A percentile compares a stretch with the other conserved stretches of the same genome.
phyloP scores from a whole-genome alignment of 2,888 invertebrate species.

The Melanchra persicariae region DNA sequence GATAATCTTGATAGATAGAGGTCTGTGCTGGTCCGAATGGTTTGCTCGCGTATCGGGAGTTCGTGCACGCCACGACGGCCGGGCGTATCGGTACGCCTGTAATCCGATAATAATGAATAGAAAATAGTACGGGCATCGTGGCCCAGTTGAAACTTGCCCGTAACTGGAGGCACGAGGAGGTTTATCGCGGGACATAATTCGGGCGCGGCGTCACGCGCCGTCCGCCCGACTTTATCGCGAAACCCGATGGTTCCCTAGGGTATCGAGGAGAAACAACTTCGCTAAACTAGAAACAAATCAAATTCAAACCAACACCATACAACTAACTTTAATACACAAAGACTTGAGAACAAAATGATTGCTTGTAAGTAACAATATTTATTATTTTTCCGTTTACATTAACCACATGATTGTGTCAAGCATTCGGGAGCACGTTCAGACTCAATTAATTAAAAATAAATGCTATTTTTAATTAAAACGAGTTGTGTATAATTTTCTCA shows the following conservation, averaged over 20 bases:
- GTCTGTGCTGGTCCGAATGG: conserved; percentile 72
- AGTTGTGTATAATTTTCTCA: conserved; percentile 33
- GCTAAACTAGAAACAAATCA: conserved; percentile 63
- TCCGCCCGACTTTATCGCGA: conserved; percentile 79
- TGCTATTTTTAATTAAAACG: conserved; percentile 32
- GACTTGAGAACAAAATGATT: background rate
- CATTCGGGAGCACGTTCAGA: conserved; percentile 16
- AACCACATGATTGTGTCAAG: background rate
- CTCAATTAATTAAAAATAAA: conserved; percentile 39
- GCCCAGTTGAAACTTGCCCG: conserved; percentile 79
- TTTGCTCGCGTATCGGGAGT: conserved; percentile 78
- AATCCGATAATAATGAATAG: conserved; percentile 87
- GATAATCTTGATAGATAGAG: conserved; percentile 80
- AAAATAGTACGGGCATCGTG: conserved; percentile 82
- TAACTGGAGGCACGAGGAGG: conserved; percentile 80
- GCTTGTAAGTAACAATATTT: conserved; percentile 10
- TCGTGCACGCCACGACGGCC: conserved; percentile 80
- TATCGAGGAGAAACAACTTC: conserved; percentile 73
- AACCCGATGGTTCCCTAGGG: conserved; percentile 77
- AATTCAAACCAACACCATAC: conserved; percentile 41
- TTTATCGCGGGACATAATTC: conserved; percentile 85
- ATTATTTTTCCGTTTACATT: conserved; percentile 3
- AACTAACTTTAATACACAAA: conserved; percentile 30
- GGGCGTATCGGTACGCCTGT: conserved; percentile 79
- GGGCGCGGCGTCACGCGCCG: conserved; percentile 82